phyloP scores from a whole-genome alignment of 2,888 invertebrate genomes.

The Hydrotaea diabolus region DNA sequence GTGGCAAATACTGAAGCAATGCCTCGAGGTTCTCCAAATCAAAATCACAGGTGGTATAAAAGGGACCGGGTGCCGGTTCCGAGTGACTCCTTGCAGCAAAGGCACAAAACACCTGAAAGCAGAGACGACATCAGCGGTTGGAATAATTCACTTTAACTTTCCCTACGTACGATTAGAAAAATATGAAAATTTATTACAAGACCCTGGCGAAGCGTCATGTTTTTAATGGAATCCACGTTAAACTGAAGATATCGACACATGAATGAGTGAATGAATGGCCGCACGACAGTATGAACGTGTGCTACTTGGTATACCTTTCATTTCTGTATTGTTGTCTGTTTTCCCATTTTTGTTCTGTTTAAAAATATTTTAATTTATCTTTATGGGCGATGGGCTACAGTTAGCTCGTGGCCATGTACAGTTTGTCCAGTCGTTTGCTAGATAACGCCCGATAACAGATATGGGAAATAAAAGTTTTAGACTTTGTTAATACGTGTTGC shows the following conservation, averaged over 20 bases:
- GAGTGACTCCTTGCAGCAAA: neutral
- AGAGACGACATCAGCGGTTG: neutral
- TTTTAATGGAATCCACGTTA: neutral
- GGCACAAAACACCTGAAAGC: neutral
- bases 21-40: conserved; percentile 61
- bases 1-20: conserved; percentile 50
- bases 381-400: neutral
- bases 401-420: neutral
- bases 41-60: conserved; percentile 60
- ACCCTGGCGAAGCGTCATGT: neutral
- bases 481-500: no score
- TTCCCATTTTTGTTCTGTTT: neutral
- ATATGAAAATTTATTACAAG: neutral
- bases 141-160: no score
- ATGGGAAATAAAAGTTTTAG: no score
- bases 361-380: neutral
- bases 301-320: neutral
- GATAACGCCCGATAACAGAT: no score
- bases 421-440: neutral
- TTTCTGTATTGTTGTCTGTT: no score
- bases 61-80: neutral
- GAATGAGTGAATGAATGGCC: neutral
- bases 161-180: neutral
- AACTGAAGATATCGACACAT: neutral
- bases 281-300: neutral